phyloP scores from a whole-genome alignment of 2,797 vertebrate genomes.

The Enteromius trimaculatus region DNA sequence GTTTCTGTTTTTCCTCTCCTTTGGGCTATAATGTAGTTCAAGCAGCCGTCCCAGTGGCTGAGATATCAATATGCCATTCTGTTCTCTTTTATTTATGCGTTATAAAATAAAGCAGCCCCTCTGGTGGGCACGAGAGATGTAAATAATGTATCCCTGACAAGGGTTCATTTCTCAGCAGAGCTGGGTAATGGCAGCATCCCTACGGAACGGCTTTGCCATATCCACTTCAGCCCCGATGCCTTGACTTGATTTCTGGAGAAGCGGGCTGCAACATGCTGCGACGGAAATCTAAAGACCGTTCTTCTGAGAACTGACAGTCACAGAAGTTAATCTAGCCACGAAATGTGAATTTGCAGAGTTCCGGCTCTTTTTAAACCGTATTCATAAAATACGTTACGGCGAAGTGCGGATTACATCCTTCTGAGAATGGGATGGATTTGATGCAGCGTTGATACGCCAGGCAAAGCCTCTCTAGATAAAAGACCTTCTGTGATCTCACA shows the following conservation, averaged over 20 bases:
- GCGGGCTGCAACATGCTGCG: neutral
- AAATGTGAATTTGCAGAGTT: slow-evolving; percentile 35
- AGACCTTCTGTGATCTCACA: slow-evolving; percentile 18
- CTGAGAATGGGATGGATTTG: neutral
- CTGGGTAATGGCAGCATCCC: slow-evolving; percentile 15
- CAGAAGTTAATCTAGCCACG: slow-evolving; percentile 34
- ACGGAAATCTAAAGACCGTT: slow-evolving; percentile 28
- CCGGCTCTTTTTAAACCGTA: neutral
- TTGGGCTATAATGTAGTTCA: neutral
- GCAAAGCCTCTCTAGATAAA: slow-evolving; percentile 8
- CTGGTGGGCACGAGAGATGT: slow-evolving; percentile 16
- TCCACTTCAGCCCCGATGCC: slow-evolving; percentile 8
- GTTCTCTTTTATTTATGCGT: neutral
- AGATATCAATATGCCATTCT: slow-evolving; percentile 1
- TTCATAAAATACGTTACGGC: slow-evolving; percentile 17
- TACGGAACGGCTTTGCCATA: slow-evolving; percentile 17
- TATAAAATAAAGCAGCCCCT: slow-evolving; percentile 21
- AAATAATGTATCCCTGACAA: slow-evolving; percentile 47
- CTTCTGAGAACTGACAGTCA: slow-evolving; percentile 40
- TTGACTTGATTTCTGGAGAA: slow-evolving; percentile 19
- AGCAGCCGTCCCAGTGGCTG: neutral
- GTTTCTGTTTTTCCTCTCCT: neutral
- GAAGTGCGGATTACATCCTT: slow-evolving; percentile 19
- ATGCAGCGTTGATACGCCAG: neutral
- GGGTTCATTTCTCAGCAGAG: slow-evolving; percentile 18